phyloP scores from a whole-genome alignment of 1,140 invertebrate genomes.

The Heliconius nattereri region DNA sequence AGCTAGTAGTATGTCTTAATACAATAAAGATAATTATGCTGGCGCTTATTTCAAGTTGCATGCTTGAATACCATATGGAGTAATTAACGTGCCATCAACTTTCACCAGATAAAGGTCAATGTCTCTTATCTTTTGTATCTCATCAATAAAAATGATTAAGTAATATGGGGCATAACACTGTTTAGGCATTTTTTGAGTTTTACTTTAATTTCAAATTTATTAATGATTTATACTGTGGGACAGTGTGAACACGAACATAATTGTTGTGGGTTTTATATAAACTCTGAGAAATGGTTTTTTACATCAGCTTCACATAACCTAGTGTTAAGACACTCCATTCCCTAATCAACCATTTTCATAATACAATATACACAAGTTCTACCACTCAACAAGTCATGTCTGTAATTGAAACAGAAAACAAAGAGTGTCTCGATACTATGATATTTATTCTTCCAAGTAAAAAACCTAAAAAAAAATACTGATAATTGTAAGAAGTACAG shows the following conservation, averaged over 20 bases:
- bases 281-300: too few relatives aligned
- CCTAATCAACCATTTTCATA: too few relatives aligned
- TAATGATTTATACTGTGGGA: too few relatives aligned
- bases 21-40: slow-evolving; percentile 16
- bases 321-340: too few relatives aligned
- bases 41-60: slow-evolving; percentile 18
- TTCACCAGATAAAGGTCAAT: slow-evolving; percentile 22
- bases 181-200: not conserved
- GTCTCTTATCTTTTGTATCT: slow-evolving; percentile 4
- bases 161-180: not conserved
- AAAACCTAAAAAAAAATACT: too few relatives aligned
- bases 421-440: not conserved
- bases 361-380: too few relatives aligned
- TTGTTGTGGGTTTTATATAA: too few relatives aligned
- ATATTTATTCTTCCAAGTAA: not conserved
- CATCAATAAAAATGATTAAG: not conserved
- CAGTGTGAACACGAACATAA: too few relatives aligned
- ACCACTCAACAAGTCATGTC: not conserved
- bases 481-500: not conserved
- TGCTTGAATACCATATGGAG: slow-evolving; percentile 12
- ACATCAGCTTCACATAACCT: too few relatives aligned
- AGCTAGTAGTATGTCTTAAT: not conserved
- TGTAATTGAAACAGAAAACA: not conserved
- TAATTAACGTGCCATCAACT: slow-evolving; percentile 26
- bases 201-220: not conserved